Percentiles rank a stretch among this genome's conserved stretches.
These are phyloP conservation scores for Acrobasis suavella DNA, from an alignment of 2,888 invertebrate species.

Conservation along the genomic window DNA sequence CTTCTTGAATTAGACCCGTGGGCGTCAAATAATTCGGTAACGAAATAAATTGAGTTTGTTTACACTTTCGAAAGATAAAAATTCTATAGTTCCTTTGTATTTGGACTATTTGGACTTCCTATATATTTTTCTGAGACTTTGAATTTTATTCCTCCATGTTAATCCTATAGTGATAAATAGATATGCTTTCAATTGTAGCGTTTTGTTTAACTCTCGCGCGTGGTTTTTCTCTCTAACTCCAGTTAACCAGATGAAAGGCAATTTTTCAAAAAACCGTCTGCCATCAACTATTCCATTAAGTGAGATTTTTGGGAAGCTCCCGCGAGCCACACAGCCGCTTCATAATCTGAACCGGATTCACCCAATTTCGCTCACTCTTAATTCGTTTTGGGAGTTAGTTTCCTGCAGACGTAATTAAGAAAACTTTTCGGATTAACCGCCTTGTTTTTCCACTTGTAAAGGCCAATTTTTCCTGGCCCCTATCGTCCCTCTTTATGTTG, in stretches of 20 bases:
- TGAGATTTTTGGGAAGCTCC: conserved; percentile 14
- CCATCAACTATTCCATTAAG: conserved; percentile 24
- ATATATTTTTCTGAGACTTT: no score
- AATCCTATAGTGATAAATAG: no score
- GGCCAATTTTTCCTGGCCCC: conserved; percentile 47
- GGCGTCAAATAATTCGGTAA: background rate
- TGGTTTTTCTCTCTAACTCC: background rate
- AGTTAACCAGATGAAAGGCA: conserved; percentile 9
- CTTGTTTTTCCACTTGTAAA: conserved; percentile 69
- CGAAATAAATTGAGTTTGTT: background rate
- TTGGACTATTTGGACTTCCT: no score
- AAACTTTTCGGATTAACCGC: conserved; percentile 77
- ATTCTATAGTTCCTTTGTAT: background rate
- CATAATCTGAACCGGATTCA: conserved; percentile 64
- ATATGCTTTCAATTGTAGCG: no score
- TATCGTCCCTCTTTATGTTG: conserved; percentile 36
- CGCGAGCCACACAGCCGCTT: conserved; percentile 39
- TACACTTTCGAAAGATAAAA: background rate
- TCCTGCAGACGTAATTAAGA: conserved; percentile 74
- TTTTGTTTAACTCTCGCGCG: no score
- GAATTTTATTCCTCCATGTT: no score
- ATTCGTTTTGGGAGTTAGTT: conserved; percentile 78
- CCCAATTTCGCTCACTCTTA: conserved; percentile 67
- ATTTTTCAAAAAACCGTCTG: conserved; percentile 15
- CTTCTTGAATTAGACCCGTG: conserved; percentile 22